Evolutionary conservation across 2,797 vertebrate species (phyloP).

Genomic region (Xenops minutus): DNA sequence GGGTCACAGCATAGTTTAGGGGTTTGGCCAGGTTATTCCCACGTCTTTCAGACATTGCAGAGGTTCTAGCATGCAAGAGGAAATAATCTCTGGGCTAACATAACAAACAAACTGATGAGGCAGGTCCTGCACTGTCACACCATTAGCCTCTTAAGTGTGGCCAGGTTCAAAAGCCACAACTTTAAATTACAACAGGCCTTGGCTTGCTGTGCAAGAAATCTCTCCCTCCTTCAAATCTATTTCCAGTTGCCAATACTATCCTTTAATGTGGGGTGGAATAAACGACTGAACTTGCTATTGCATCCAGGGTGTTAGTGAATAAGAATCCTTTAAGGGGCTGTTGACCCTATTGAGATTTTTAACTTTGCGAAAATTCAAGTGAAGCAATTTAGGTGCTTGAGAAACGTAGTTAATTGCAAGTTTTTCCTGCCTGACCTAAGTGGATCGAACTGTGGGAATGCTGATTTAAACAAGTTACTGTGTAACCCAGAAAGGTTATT

Average conservation of each 20-base stretch:
- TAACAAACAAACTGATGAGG: neutral
- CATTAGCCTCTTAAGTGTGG: neutral
- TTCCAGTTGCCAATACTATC: neutral
- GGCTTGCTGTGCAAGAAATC: neutral
- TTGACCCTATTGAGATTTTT: neutral
- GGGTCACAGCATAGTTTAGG: neutral
- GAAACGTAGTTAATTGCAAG: neutral
- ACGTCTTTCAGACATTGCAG: neutral
- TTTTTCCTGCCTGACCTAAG: neutral
- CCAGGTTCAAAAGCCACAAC: neutral
- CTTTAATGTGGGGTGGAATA: neutral
- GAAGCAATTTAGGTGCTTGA: neutral
- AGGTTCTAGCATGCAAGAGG: neutral
- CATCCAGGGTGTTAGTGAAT: neutral
- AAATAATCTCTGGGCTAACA: neutral
- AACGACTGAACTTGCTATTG: rapidly evolving
- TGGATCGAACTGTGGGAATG: neutral
- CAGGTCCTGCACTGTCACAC: neutral
- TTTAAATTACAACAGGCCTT: neutral
- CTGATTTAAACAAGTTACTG: neutral
- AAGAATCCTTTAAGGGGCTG: neutral
- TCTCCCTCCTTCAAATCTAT: neutral
- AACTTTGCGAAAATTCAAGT: neutral
- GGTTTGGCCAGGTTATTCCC: neutral
- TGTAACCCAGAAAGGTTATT: neutral